phyloP scores from a whole-genome alignment of 2,888 invertebrate species.

The Xanthia togata region DNA sequence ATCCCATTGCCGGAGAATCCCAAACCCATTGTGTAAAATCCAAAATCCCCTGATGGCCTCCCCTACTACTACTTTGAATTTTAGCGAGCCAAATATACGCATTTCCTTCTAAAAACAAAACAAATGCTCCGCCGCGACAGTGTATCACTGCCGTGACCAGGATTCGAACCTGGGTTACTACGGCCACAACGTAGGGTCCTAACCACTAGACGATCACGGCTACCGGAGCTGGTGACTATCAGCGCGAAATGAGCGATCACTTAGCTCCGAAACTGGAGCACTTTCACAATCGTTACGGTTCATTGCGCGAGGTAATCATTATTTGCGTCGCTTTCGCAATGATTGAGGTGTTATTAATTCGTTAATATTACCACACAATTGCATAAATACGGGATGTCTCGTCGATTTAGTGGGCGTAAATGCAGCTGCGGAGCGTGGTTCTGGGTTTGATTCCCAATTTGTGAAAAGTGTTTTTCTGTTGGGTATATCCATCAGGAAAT shows the following conservation, averaged over 20 bases:
- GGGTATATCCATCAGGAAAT: no score
- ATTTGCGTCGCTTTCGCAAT: not conserved
- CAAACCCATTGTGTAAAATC: no score
- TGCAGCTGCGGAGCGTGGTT: no score
- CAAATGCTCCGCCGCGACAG: slow-evolving; percentile 69
- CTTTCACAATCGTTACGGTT: slow-evolving; percentile 66
- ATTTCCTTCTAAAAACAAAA: slow-evolving; percentile 15
- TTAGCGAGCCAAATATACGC: not conserved
- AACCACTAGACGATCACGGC: slow-evolving; percentile 93
- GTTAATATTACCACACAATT: not conserved
- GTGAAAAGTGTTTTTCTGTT: no score
- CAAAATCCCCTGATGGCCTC: no score
- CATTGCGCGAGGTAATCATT: slow-evolving; percentile 30
- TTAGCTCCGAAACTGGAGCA: slow-evolving; percentile 43
- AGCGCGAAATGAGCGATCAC: not conserved
- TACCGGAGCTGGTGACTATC: slow-evolving; percentile 71
- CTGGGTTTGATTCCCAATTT: not conserved
- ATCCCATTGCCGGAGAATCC: not conserved
- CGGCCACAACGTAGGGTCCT: slow-evolving; percentile 95
- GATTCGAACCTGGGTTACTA: slow-evolving; percentile 95
- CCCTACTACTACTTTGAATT: not conserved
- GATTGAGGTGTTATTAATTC: slow-evolving; percentile 3
- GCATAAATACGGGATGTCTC: not conserved
- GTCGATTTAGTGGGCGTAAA: not conserved
- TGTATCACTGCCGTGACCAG: slow-evolving; percentile 91